Base-by-base conservation (phyloP, 2,888 invertebrate genomes). In the Synanthedon formicaeformis region DNA sequence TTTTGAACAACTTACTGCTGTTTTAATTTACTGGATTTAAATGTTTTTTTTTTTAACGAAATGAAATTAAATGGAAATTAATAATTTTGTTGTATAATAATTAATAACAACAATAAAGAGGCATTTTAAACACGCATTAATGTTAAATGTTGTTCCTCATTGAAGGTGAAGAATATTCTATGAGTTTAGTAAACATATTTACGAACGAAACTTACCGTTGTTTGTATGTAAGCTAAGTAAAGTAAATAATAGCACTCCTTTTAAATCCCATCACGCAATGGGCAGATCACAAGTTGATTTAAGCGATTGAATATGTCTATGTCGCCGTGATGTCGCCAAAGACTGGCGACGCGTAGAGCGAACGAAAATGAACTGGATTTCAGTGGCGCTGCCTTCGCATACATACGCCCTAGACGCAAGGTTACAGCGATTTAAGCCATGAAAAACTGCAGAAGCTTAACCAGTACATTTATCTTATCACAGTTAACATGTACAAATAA, bases 341-440 rank as follows among this genome's bases (percentile, higher is more conserved):
- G 16, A 13, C 6, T 14, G 54, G 55, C 56, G 64, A 54, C 62
- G 59, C 65, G 65, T 58, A 62, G 69, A 63, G 59, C 66, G 68
- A 62, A 62, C 65, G 64, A 65, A 66, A 65, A 67, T 66, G 59
- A 60, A 68, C 69, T 49, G 62, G 55, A 55, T 58, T 61, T 61
- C 56, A 57, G 65, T 53, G 71, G 71, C 77, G 75, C 73, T 74
- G 64, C 58, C 56, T 65, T 73, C 73, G 73, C 63, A 55, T 48
- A 52, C 51, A 57, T 56, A 59, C 58, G 59, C 55, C 56, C 16
- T 55, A 12, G 14, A 16, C 40, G 54, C 56, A 56, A 41, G 40
- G 40, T 55, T 61, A 49, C 60, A 72, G 73, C 67, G 58, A 52
- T 54, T 56, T 49, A 50, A 41, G 49, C 49, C 23, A 14, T 12